phyloP scores from a whole-genome alignment of 2,888 invertebrate genomes.

The Agapostemon virescens region DNA sequence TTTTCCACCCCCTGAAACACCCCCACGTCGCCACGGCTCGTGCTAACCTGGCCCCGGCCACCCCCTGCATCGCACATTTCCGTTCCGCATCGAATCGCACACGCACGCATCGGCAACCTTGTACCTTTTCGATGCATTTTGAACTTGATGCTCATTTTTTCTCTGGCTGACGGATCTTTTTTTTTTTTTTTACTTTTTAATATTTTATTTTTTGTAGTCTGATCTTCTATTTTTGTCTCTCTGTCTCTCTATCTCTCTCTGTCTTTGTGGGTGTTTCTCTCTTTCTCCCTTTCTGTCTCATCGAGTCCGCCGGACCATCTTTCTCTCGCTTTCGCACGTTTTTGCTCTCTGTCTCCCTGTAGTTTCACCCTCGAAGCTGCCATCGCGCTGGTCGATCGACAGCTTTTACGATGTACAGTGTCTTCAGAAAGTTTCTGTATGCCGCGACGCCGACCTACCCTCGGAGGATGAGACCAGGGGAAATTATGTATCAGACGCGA shows the following conservation, averaged over 20 bases:
- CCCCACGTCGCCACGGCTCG: slow-evolving; percentile 3
- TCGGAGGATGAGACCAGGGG: not conserved
- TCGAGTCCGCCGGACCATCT: not conserved
- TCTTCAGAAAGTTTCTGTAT: not conserved
- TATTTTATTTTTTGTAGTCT: not conserved
- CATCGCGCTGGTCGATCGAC: slow-evolving; percentile 18
- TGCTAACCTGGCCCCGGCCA: slow-evolving; percentile 41
- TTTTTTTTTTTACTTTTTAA: not conserved
- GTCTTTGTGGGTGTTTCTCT: not conserved
- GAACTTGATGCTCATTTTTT: not conserved
- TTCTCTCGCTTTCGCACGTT: not conserved
- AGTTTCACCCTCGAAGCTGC: slow-evolving; percentile 7
- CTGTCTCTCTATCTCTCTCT: not conserved
- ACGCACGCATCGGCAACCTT: slow-evolving; percentile 12
- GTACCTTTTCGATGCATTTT: slow-evolving; percentile 15
- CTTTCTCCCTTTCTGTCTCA: not conserved
- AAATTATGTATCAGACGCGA: not conserved
- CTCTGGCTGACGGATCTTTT: not conserved
- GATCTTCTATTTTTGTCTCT: not conserved
- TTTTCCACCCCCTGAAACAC: not conserved
- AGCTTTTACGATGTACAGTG: slow-evolving; percentile 1
- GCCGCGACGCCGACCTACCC: not conserved
- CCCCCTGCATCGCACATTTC: slow-evolving; percentile 45
- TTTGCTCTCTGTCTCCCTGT: not conserved
- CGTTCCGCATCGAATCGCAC: slow-evolving; percentile 34